Percentiles rank a stretch among this genome's conserved stretches.
phyloP scores from a whole-genome alignment of 2,888 invertebrate species.

The Nephrotoma appendiculata region DNA sequence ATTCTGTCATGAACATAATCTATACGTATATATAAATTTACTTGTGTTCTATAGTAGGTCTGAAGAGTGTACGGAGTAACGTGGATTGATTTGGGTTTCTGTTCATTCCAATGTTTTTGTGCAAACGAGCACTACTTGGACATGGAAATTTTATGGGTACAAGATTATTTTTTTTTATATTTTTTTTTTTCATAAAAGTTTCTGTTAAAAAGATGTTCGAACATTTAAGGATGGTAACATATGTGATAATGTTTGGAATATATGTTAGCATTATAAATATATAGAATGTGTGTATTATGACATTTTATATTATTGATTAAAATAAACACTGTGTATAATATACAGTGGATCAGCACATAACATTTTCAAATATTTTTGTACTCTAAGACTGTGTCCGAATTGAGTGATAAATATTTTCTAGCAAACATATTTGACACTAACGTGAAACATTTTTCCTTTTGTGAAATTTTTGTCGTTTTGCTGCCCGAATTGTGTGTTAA shows the following conservation, averaged over 20 bases:
- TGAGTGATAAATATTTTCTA: too few relatives aligned
- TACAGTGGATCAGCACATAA: neutral
- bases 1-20: neutral
- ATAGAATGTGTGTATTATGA: neutral
- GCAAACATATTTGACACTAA: too few relatives aligned
- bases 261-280: neutral
- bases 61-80: neutral
- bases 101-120: neutral
- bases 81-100: neutral
- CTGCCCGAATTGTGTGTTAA: too few relatives aligned
- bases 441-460: too few relatives aligned
- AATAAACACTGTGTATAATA: neutral
- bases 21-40: neutral
- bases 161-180: neutral
- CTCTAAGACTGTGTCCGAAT: too few relatives aligned
- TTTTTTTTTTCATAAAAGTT: neutral
- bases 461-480: too few relatives aligned
- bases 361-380: too few relatives aligned
- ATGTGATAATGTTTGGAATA: neutral
- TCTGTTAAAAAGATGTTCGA: neutral
- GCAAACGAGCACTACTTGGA: neutral
- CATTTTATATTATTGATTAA: neutral
- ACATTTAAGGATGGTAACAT: neutral
- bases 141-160: neutral
- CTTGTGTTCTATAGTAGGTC: neutral